Base-by-base conservation (phyloP, 2,113 vertebrate species). In the Daubentonia madagascariensis region DNA sequence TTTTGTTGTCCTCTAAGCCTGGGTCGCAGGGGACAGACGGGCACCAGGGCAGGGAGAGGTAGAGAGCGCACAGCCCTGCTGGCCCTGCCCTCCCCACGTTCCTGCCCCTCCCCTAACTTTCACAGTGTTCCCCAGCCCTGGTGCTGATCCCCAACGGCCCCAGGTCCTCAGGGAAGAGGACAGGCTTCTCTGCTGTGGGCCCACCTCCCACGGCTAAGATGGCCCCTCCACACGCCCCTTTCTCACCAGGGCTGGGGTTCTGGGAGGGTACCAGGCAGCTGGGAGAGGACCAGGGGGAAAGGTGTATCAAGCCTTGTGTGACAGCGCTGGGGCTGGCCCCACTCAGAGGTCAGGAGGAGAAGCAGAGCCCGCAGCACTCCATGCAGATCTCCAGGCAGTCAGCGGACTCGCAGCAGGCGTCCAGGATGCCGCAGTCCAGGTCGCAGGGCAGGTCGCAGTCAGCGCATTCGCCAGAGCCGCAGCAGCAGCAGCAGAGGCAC, bases 341-440 rank as follows among this genome's bases (percentile, higher is more conserved):
- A 0, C 40, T 5, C 8, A 61, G 18, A 94, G 93, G 52, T 99
- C 99, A 99, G 98, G 99, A 99, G 97, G 99, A 99, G 98, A 99
- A 99, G 98, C 99, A 99, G 94, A 99, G 99, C 81, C 99, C 99
- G 8, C 99, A 99, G 98, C 99, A 99, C 99, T 99, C 99, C 99
- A 99, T 99, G 98, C 99, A 99, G 98, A 99, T 99, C 99, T 99
- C 99, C 97, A 99, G 99, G 98, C 99, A 99, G 99, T 99, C 99
- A 1, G 99, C 99, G 0, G 99, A 99, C 99, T 99, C 99, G 87
- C 99, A 99, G 99, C 99, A 99, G 96, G 99, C 99, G 67, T 99
- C 99, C 63, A 99, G 99, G 99, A 99, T 99, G 98, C 99, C 99
- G 83, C 99, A 99, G 99, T 99, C 99, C 99, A 99, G 99, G 99